A percentile compares a stretch with the other conserved stretches of the same genome.
phyloP scores from a whole-genome alignment of 2,113 vertebrate genomes.

The Pipa parva region DNA sequence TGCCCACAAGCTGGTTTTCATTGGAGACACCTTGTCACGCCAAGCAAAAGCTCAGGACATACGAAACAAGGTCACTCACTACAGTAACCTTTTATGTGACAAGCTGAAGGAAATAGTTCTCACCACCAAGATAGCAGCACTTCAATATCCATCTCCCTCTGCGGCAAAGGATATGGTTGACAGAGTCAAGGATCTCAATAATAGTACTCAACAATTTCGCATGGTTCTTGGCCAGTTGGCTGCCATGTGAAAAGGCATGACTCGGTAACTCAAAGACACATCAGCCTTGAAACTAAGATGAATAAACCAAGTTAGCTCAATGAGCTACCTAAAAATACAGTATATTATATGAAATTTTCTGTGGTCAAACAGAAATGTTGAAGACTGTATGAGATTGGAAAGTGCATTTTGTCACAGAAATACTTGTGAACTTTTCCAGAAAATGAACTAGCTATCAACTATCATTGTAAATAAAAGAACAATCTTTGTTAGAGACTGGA shows the following conservation, averaged over 20 bases:
- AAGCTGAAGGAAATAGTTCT: slow-evolving; percentile 93
- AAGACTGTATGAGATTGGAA: not conserved
- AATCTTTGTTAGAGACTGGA: not conserved
- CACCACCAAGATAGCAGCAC: slow-evolving; percentile 85
- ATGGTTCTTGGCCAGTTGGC: slow-evolving; percentile 85
- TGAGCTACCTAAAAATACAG: not conserved
- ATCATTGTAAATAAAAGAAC: slow-evolving; percentile 24
- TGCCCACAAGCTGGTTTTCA: slow-evolving; percentile 95
- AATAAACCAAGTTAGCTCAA: slow-evolving; percentile 3
- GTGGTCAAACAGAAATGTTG: not conserved
- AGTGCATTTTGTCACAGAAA: not conserved
- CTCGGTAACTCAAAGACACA: not conserved
- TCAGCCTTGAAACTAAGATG: not conserved
- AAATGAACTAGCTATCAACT: not conserved
- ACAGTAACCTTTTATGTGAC: slow-evolving; percentile 91
- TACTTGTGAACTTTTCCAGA: slow-evolving; percentile 2
- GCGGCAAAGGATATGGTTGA: slow-evolving; percentile 90
- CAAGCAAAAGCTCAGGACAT: slow-evolving; percentile 87
- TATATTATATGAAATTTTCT: not conserved
- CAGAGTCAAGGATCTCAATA: slow-evolving; percentile 81
- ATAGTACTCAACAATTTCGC: slow-evolving; percentile 88
- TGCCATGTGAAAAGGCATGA: slow-evolving; percentile 63
- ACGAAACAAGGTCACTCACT: slow-evolving; percentile 82
- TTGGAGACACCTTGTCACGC: slow-evolving; percentile 89
- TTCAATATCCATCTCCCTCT: slow-evolving; percentile 82